Conservation (phyloP, 1,140 invertebrate species). For the Neocloeon triangulifer region DNA sequence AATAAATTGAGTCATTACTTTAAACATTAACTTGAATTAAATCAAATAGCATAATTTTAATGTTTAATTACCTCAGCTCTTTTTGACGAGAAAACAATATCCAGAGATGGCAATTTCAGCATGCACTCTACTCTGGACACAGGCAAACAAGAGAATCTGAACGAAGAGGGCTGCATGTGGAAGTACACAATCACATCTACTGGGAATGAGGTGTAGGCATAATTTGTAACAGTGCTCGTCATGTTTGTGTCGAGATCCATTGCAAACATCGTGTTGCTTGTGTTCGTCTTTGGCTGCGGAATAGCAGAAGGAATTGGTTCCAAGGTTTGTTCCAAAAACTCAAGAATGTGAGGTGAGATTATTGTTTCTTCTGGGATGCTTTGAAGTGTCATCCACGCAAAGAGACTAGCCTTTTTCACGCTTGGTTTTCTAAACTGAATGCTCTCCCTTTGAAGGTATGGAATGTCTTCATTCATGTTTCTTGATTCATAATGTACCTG, state of each 20-base stretch:
- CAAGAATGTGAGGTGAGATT: conserved; percentile 81
- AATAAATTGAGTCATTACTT: too few relatives aligned
- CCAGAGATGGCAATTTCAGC: conserved; percentile 82
- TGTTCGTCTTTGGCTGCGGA: not conserved
- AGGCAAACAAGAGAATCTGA: conserved; percentile 82
- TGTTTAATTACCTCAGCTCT: conserved; percentile 46
- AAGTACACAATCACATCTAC: conserved; percentile 98
- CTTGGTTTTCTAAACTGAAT: conserved; percentile 31
- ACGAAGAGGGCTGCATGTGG: conserved; percentile 87
- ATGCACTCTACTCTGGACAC: conserved; percentile 91
- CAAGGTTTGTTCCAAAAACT: conserved; percentile 83
- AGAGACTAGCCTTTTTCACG: conserved; percentile 76
- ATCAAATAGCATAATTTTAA: too few relatives aligned
- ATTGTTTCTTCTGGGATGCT: conserved; percentile 91
- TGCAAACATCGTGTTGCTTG: conserved; percentile 13
- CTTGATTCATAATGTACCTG: conserved; percentile 71
- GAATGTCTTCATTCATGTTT: conserved; percentile 37
- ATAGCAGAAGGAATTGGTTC: conserved; percentile 62
- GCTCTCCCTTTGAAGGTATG: not conserved
- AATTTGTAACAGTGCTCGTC: conserved; percentile 37
- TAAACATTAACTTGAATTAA: too few relatives aligned
- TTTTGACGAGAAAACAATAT: conserved; percentile 82
- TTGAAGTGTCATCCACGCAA: conserved; percentile 88
- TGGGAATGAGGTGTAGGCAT: conserved; percentile 82
- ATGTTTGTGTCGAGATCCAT: conserved; percentile 15